Conservation (phyloP, 2,888 invertebrate genomes). For the Perithous albicinctus region DNA sequence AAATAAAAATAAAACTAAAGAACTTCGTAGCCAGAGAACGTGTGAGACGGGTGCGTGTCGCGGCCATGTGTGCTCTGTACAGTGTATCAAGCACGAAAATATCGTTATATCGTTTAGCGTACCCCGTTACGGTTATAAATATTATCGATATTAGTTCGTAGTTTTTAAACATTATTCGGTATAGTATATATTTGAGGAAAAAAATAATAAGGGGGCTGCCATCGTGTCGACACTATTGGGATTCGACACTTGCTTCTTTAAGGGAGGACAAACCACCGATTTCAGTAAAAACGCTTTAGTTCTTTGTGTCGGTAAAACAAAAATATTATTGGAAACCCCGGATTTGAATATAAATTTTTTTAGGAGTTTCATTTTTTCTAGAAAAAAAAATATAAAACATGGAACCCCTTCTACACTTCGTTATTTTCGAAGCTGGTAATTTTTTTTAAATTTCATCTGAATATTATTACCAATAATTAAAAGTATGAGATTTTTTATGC, state of each 20-base stretch:
- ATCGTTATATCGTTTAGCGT: slow-evolving; percentile 78
- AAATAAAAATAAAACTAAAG: slow-evolving; percentile 53
- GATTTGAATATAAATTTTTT: too few relatives aligned
- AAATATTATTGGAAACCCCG: not conserved
- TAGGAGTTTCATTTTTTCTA: too few relatives aligned
- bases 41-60: slow-evolving; percentile 42
- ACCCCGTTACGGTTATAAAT: slow-evolving; percentile 70
- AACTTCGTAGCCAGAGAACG: slow-evolving; percentile 67
- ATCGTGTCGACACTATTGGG: slow-evolving; percentile 37
- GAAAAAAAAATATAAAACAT: too few relatives aligned
- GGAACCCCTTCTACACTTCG: too few relatives aligned
- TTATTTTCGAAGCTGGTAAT: too few relatives aligned
- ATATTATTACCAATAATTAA: too few relatives aligned
- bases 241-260: not conserved
- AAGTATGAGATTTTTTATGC: too few relatives aligned
- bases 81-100: slow-evolving; percentile 76
- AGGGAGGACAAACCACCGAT: too few relatives aligned
- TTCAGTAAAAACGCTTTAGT: too few relatives aligned
- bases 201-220: slow-evolving; percentile 28
- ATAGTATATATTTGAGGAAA: slow-evolving; percentile 66
- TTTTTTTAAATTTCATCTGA: too few relatives aligned
- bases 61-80: slow-evolving; percentile 77
- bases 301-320: too few relatives aligned
- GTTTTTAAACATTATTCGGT: slow-evolving; percentile 81
- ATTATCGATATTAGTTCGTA: slow-evolving; percentile 73